Percentiles rank a stretch among this genome's conserved stretches.
These are phyloP conservation scores for Dryobota labecula DNA, from an alignment of 2,888 invertebrate species.

Conservation along the genomic window DNA sequence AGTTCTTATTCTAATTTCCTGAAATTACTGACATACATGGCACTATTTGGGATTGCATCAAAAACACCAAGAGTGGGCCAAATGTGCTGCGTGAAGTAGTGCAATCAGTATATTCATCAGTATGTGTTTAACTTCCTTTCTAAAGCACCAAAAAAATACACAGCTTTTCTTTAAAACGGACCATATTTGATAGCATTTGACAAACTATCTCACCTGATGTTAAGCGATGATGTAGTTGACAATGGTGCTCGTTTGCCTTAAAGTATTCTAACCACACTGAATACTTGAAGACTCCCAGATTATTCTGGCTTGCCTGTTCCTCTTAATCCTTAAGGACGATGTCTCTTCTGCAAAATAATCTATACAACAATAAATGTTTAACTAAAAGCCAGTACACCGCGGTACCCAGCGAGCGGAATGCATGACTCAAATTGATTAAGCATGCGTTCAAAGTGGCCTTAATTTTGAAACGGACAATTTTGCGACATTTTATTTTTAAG, in stretches of 20 bases:
- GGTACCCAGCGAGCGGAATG: constrained; percentile 64
- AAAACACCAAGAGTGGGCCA: neutral
- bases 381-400: constrained; percentile 59
- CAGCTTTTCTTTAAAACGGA: neutral
- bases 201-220: neutral
- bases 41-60: neutral
- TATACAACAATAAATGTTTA: constrained; percentile 50
- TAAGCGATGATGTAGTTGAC: too few species aligned
- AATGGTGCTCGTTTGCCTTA: too few species aligned
- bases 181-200: neutral
- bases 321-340: neutral
- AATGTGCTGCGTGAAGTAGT: neutral
- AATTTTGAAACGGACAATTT: constrained; percentile 71
- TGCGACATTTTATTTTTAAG: constrained; percentile 49
- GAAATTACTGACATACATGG: neutral
- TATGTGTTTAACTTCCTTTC: too few species aligned
- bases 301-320: neutral
- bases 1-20: neutral
- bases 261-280: neutral
- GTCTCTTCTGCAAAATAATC: constrained; percentile 54
- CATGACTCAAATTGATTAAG: constrained; percentile 78
- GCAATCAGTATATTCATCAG: neutral
- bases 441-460: constrained; percentile 78
- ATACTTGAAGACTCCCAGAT: neutral
- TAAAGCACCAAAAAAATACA: neutral